These are phyloP conservation scores for Pharmacophagus antenor DNA, from an alignment of 2,888 invertebrate species.

Conservation along the genomic window DNA sequence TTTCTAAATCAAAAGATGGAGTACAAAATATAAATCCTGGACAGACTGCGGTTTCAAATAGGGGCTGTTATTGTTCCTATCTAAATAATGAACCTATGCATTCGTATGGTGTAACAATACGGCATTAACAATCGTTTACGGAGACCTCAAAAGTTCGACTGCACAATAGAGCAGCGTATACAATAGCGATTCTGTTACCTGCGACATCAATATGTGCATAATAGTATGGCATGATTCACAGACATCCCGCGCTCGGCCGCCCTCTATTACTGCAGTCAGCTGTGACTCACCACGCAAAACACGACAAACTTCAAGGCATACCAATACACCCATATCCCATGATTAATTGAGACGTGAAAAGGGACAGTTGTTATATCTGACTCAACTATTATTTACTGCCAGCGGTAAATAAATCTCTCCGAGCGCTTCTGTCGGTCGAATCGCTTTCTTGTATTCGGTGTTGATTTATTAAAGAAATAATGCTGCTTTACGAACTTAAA, in stretches of 20 bases:
- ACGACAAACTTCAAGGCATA: conserved; percentile 40
- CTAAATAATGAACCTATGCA: conserved; percentile 56
- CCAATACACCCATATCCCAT: conserved; percentile 57
- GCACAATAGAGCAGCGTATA: conserved; percentile 74
- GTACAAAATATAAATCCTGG: conserved; percentile 26
- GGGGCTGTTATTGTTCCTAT: conserved; percentile 62
- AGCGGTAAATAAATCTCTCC: conserved; percentile 43
- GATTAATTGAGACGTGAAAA: conserved; percentile 56
- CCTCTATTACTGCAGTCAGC: conserved; percentile 49
- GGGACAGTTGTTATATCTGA: conserved; percentile 46
- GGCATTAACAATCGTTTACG: conserved; percentile 69
- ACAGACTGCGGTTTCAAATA: conserved; percentile 42
- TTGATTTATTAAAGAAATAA: neutral
- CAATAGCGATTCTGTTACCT: conserved; percentile 76
- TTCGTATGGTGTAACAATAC: conserved; percentile 61
- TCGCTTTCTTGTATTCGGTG: neutral
- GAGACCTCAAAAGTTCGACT: conserved; percentile 69
- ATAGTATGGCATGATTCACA: conserved; percentile 60
- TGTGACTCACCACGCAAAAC: conserved; percentile 42
- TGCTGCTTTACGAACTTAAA: neutral
- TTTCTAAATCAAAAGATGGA: conserved; percentile 18
- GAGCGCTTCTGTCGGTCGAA: conserved; percentile 32
- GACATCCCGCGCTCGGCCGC: conserved; percentile 47
- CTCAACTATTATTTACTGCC: conserved; percentile 50
- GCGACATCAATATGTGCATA: conserved; percentile 76